Evolutionary conservation across 92 coral and sea anemone species (phyloP), one percentile per base, ranked within the genome.

Genomic region (Porites evermanni): DNA sequence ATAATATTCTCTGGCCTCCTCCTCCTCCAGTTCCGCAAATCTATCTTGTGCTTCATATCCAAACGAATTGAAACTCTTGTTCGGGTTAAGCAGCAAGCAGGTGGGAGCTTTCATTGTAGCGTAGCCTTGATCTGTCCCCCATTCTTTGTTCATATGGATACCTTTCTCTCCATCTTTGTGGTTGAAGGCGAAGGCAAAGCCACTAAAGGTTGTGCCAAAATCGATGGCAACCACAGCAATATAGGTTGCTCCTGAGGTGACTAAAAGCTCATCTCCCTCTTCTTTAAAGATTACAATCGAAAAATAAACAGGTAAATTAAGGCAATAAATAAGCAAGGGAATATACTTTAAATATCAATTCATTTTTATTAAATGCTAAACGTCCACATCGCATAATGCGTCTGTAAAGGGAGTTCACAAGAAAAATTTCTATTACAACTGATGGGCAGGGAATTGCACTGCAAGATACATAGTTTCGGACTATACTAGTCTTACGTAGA

Each of bases 161-260:
- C 82, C 75, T 63, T 44, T 53, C 16, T 84, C 88, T 8, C 88
- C 88, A 5, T 75, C 75, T 60, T 76, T 75, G 60, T 84, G 47
- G 29, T 84, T 84, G 51, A 84, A 84, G 16, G 82, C 56, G 56
- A 84, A 84, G 11, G 88, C 88, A 21, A 84, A 84, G 9, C 82
- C 88, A 75, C 83, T 84, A n/a, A 75, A 84, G 1, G 88, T 63
- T 50, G 88, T 84, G 1, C 88, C 88, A 74, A 84, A 84, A 32
- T 84, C 88, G 44, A 84, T 75, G 16, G 88, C 88, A 6, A 84
- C 88, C 64, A 84, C 75, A 11, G 69, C 88, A 8, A 84, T 76
- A 75, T 44, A 75, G 23, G 65, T 74, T 18, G 19, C 6, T 0
- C 64, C 32, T 0, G 38, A 74, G 12, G 38, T 13, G 8, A 53